These are phyloP conservation scores for Hydrophis major DNA, from an alignment of 2,797 vertebrate genomes.

Conservation along the genomic window DNA sequence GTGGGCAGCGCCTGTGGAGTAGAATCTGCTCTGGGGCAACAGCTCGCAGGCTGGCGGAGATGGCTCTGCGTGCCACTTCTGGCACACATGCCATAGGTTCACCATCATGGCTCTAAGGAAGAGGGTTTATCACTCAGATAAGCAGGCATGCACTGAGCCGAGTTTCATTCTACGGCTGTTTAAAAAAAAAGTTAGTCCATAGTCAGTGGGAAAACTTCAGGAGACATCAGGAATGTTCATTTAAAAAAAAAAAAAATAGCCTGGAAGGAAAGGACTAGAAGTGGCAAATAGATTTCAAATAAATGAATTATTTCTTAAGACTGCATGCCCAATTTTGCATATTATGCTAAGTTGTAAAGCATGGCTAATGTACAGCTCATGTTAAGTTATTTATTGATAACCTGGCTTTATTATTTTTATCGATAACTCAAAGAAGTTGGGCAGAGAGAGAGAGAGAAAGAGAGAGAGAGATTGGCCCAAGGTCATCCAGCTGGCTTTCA, in stretches of 20 bases:
- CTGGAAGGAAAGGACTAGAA: background rate
- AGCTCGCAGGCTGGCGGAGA: no score
- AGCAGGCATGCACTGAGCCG: background rate
- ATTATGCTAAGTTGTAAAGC: background rate
- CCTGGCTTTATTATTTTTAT: background rate
- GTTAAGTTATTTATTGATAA: background rate
- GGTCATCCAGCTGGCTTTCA: background rate
- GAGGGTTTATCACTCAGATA: background rate
- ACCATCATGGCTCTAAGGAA: no score
- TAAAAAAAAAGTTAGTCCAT: background rate
- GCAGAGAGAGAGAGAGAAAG: background rate
- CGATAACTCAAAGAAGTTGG: background rate
- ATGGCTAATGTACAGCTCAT: background rate
- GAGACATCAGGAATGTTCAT: fast-evolving
- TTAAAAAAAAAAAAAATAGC: background rate
- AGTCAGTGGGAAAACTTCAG: background rate
- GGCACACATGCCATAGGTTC: no score
- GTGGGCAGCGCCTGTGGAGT: no score
- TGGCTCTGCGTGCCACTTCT: no score
- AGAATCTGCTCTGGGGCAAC: no score
- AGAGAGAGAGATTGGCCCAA: background rate
- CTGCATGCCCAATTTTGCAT: background rate
- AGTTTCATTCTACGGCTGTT: slow-evolving; percentile 11
- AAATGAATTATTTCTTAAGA: background rate
- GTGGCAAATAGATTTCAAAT: background rate